These are phyloP conservation scores for Pantherophis guttatus DNA, from an alignment of 2,113 vertebrate genomes.

Conservation along the genomic window DNA sequence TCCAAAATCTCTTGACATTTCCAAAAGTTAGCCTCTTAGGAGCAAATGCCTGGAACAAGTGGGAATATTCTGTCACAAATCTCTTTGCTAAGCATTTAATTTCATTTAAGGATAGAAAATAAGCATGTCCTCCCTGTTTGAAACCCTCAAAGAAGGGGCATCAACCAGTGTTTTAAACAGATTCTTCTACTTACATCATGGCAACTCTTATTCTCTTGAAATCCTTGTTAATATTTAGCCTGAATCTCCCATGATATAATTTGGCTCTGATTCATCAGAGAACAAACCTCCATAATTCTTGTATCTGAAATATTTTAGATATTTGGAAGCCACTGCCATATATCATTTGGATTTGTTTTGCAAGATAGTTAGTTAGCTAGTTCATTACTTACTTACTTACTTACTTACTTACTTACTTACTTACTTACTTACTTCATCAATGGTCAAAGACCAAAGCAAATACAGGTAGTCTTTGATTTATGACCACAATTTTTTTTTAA, in stretches of 20 bases:
- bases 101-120: background rate
- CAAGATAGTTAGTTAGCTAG: background rate
- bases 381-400: background rate
- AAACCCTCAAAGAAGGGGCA: background rate
- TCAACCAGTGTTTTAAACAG: background rate
- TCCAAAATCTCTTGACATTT: background rate
- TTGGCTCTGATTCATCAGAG: background rate
- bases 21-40: background rate
- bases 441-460: background rate
- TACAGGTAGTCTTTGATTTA: background rate
- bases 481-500: too few relatives aligned
- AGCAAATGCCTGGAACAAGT: background rate
- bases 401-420: too few relatives aligned
- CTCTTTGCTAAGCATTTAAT: background rate
- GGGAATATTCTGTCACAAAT: background rate
- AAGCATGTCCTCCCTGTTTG: background rate
- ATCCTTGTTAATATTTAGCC: background rate
- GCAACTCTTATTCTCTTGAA: background rate
- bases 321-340: background rate
- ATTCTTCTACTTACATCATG: background rate
- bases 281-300: background rate
- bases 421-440: background rate
- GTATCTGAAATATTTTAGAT: background rate
- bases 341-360: background rate
- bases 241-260: background rate